These are phyloP conservation scores for Halictus quadricinctus DNA, from an alignment of 2,888 invertebrate species.

Conservation along the genomic window DNA sequence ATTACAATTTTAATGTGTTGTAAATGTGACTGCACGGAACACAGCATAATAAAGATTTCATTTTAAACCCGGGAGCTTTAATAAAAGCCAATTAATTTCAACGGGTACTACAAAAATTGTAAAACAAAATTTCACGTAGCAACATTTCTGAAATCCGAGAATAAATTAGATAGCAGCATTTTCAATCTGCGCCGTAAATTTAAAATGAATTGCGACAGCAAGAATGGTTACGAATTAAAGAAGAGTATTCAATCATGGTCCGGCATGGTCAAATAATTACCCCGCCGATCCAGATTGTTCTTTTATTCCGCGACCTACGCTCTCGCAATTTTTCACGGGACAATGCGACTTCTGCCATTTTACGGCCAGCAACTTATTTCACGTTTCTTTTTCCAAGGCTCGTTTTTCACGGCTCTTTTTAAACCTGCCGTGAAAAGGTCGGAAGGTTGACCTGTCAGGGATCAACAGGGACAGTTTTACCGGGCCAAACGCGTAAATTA, in stretches of 20 bases:
- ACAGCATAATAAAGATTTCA: neutral
- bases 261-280: neutral
- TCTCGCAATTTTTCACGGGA: neutral
- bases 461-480: conserved; percentile 26
- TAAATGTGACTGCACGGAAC: neutral
- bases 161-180: neutral
- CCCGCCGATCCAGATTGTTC: neutral
- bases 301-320: neutral
- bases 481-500: conserved; percentile 71
- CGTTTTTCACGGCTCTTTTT: neutral
- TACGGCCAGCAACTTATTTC: neutral
- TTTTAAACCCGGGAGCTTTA: neutral
- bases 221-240: neutral
- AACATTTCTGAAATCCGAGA: neutral
- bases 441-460: conserved; percentile 20
- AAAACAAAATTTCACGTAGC: neutral
- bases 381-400: neutral
- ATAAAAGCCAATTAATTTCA: neutral
- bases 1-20: neutral
- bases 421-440: neutral
- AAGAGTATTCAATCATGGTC: neutral
- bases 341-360: conserved; percentile 2
- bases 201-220: neutral
- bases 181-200: neutral
- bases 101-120: neutral